Percentiles rank a stretch among this genome's conserved stretches.
Evolutionary conservation across 2,113 vertebrate species (phyloP).

Genomic region (Sebastes fasciatus): DNA sequence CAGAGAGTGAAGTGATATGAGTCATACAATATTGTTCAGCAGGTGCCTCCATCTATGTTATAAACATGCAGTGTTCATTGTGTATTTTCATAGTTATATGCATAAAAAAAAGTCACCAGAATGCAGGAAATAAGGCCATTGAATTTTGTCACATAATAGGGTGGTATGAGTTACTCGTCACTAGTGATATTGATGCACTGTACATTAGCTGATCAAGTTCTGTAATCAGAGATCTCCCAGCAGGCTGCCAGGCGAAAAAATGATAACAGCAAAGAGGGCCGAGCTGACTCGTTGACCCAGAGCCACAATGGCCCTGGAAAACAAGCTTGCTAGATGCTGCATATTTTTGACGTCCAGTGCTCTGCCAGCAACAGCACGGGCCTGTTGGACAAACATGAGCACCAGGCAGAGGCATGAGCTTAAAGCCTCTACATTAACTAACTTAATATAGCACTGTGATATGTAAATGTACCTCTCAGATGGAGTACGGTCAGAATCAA

Average conservation of each 20-base stretch:
- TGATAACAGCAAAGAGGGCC: conserved; percentile 8
- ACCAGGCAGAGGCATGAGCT: too few species aligned
- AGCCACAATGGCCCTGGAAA: conserved; percentile 8
- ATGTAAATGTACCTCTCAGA: conserved; percentile 25
- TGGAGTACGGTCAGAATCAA: not conserved
- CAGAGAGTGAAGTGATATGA: not conserved
- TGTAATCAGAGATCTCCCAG: conserved; percentile 43
- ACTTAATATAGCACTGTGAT: not conserved
- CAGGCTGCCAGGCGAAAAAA: conserved; percentile 33
- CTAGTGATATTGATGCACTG: conserved; percentile 17
- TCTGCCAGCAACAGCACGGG: conserved; percentile 7
- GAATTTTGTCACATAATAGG: not conserved
- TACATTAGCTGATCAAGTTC: conserved; percentile 35
- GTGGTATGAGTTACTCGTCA: conserved; percentile 1
- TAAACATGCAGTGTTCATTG: not conserved
- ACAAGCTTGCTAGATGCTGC: not conserved
- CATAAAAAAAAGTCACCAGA: not conserved
- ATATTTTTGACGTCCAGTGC: conserved; percentile 18
- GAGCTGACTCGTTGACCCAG: not conserved
- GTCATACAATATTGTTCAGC: not conserved
- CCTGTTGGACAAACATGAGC: not conserved
- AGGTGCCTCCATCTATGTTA: not conserved
- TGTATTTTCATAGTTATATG: not conserved
- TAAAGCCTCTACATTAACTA: not conserved
- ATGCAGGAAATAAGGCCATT: not conserved